A percentile compares a stretch with the other conserved stretches of the same genome.
These are phyloP conservation scores for Cebus imitator DNA, from an alignment of 2,113 vertebrate species.

Conservation along the genomic window DNA sequence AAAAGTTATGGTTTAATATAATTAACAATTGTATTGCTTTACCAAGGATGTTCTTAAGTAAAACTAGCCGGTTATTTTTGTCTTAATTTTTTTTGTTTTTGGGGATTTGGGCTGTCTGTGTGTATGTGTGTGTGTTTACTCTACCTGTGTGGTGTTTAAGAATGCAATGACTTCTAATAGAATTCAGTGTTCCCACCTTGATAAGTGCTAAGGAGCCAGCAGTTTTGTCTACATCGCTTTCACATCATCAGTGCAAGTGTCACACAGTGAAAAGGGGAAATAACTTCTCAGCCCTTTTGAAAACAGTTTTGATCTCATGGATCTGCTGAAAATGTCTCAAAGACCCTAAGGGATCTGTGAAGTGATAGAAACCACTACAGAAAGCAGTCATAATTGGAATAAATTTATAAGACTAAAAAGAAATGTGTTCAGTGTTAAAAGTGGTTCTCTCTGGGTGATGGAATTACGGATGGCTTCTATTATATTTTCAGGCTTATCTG, in stretches of 20 bases:
- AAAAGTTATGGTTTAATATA: not conserved
- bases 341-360: not conserved
- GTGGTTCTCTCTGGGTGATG: not conserved
- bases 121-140: not conserved
- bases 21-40: not conserved
- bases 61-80: not conserved
- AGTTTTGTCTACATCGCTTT: not conserved
- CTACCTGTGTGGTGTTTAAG: not conserved
- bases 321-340: not conserved
- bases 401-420: not conserved
- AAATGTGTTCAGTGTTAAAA: not conserved
- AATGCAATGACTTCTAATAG: not conserved
- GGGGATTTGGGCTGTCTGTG: not conserved
- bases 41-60: not conserved
- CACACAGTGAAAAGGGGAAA: not conserved
- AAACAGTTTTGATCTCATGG: not conserved
- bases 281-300: not conserved
- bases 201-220: not conserved
- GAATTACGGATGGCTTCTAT: not conserved
- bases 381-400: not conserved
- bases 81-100: not conserved
- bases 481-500: not conserved
- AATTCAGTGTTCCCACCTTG: not conserved
- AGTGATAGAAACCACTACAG: not conserved
- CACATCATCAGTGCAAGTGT: not conserved